Percentiles rank a stretch among this genome's conserved stretches.
These are phyloP conservation scores for Spisula solida DNA, from an alignment of 2,888 invertebrate genomes.

Conservation along the genomic window DNA sequence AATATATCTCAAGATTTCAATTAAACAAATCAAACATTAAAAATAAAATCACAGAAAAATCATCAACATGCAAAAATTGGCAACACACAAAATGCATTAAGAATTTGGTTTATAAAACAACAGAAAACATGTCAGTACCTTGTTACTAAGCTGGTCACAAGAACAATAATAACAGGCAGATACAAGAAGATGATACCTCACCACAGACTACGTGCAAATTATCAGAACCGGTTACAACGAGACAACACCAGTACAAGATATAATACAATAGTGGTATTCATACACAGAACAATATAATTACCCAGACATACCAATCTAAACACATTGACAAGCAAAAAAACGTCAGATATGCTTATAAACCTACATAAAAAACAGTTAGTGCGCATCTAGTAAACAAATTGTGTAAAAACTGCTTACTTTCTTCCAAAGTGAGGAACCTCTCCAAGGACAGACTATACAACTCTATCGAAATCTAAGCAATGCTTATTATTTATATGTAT, in stretches of 20 bases:
- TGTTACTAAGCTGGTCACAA: not conserved
- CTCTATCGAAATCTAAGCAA: not conserved
- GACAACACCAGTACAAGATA: not conserved
- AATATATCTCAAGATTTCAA: too few relatives aligned
- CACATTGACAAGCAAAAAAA: conserved; percentile 3
- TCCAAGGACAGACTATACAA: conserved; percentile 15
- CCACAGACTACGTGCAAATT: not conserved
- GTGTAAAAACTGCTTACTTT: not conserved
- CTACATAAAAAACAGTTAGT: not conserved
- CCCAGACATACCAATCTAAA: not conserved
- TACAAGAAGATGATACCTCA: not conserved
- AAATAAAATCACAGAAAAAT: not conserved
- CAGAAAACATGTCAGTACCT: not conserved
- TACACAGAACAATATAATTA: not conserved
- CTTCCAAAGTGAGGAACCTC: not conserved
- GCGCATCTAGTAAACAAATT: not conserved
- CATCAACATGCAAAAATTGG: too few relatives aligned
- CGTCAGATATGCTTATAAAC: not conserved
- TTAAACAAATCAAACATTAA: not conserved
- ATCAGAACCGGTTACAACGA: not conserved
- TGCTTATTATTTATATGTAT: not conserved
- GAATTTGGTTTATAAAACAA: not conserved
- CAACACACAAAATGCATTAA: not conserved
- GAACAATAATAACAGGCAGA: not conserved
- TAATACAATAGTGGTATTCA: not conserved